Evolutionary conservation across 2,113 vertebrate species (phyloP).

Genomic region (Amazona vittata): DNA sequence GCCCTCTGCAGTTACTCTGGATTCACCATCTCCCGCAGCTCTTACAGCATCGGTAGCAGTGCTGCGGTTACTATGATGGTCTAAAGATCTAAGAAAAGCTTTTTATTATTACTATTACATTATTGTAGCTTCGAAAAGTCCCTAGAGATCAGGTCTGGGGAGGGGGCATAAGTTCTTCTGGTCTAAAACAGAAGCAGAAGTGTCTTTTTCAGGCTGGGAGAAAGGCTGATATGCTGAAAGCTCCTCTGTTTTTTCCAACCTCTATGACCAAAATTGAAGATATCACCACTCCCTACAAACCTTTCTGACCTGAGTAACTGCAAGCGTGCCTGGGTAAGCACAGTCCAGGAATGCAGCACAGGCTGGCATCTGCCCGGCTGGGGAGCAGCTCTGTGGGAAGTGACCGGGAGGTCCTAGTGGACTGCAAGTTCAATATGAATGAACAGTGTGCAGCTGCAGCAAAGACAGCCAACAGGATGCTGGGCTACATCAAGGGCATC

Average conservation of each 20-base stretch:
- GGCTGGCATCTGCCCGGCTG: background rate
- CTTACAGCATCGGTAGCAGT: background rate
- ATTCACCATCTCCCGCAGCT: background rate
- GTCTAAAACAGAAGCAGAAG: background rate
- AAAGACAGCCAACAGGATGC: background rate
- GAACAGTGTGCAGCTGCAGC: background rate
- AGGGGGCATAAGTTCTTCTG: background rate
- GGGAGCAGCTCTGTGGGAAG: background rate
- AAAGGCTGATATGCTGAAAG: background rate
- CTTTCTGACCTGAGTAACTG: background rate
- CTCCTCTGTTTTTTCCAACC: background rate
- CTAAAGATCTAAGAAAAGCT: background rate
- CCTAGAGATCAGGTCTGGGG: accelerated
- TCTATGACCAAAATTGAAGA: background rate
- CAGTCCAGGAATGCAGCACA: background rate
- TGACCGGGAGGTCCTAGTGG: background rate
- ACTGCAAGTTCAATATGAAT: background rate
- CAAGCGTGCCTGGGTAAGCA: background rate
- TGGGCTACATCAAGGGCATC: background rate
- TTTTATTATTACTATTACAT: background rate
- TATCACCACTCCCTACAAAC: background rate
- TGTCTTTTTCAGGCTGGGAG: background rate
- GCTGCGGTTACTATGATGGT: background rate
- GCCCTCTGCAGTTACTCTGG: slow-evolving; percentile 49
- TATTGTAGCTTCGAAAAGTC: background rate